Evolutionary conservation across 1,140 invertebrate genomes (phyloP).

Genomic region (Idris sp.): DNA sequence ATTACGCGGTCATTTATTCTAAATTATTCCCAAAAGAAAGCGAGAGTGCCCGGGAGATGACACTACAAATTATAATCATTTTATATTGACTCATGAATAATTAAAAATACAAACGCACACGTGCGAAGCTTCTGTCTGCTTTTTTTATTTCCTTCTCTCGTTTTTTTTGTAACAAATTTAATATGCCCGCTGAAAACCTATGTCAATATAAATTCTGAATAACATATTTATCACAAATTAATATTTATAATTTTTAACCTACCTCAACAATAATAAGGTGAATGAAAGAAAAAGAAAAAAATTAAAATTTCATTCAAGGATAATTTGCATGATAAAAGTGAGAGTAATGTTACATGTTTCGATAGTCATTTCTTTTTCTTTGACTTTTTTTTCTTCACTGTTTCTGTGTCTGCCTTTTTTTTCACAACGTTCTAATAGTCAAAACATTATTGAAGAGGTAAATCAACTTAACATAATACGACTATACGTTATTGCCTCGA

Average conservation of each 20-base stretch:
- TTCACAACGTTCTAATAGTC: no score
- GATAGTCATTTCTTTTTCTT: slow-evolving; percentile 16
- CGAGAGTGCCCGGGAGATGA: slow-evolving; percentile 9
- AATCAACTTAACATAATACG: slow-evolving; percentile 58
- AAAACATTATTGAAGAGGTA: slow-evolving; percentile 39
- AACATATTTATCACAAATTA: slow-evolving; percentile 50
- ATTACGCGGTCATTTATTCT: slow-evolving; percentile 21
- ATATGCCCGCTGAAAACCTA: slow-evolving; percentile 11
- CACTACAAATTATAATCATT: slow-evolving; percentile 14
- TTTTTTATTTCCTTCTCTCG: no score
- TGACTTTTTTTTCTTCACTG: slow-evolving; percentile 6
- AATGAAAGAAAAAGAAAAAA: slow-evolving; percentile 47
- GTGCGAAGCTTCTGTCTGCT: no score
- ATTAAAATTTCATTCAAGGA: slow-evolving; percentile 54
- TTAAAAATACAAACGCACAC: slow-evolving; percentile 14
- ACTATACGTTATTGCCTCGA: slow-evolving; percentile 43
- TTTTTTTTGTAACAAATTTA: slow-evolving; percentile 32
- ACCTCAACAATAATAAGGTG: slow-evolving; percentile 45
- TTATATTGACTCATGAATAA: slow-evolving; percentile 35
- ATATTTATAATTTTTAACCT: slow-evolving; percentile 53
- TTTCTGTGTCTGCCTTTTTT: slow-evolving; percentile 19
- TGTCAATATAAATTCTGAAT: slow-evolving; percentile 20
- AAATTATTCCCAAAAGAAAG: slow-evolving; percentile 19
- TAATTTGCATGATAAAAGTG: slow-evolving; percentile 58
- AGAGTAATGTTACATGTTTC: slow-evolving; percentile 52